Percentiles rank a stretch among this genome's conserved stretches.
Conservation (phyloP, 1,140 invertebrate genomes). For the Psix sp. region DNA sequence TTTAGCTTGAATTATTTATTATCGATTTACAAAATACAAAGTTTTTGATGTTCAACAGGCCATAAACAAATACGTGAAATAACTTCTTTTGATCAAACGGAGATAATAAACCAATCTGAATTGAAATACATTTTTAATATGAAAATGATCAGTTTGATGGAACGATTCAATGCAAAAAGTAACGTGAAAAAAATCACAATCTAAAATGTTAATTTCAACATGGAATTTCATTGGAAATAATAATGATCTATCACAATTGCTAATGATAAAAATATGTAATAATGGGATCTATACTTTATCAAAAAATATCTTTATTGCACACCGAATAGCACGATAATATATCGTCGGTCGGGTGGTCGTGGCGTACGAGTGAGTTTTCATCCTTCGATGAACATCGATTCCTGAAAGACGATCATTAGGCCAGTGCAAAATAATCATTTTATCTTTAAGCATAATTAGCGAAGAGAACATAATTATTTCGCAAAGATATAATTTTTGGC, state of each 20-base stretch:
- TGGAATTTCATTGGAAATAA: neutral
- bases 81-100: no score
- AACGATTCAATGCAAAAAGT: neutral
- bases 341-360: no score
- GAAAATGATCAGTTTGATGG: no score
- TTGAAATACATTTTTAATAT: no score
- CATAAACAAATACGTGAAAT: no score
- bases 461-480: constrained; percentile 1
- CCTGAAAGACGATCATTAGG: constrained; percentile 32
- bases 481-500: constrained; percentile 21
- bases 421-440: constrained; percentile 19
- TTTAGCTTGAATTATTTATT: no score
- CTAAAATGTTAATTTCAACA: neutral
- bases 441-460: constrained; percentile 32
- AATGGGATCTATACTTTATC: constrained; percentile 17
- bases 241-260: constrained; percentile 30
- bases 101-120: no score
- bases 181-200: constrained; percentile 9
- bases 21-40: no score
- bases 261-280: constrained; percentile 17
- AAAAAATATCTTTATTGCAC: constrained; percentile 30
- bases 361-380: constrained; percentile 20
- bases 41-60: no score
- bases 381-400: constrained; percentile 29
- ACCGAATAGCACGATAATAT: no score